Evolutionary conservation across 2,888 invertebrate species (phyloP).

Genomic region (Caenorhabditis panamensis): DNA sequence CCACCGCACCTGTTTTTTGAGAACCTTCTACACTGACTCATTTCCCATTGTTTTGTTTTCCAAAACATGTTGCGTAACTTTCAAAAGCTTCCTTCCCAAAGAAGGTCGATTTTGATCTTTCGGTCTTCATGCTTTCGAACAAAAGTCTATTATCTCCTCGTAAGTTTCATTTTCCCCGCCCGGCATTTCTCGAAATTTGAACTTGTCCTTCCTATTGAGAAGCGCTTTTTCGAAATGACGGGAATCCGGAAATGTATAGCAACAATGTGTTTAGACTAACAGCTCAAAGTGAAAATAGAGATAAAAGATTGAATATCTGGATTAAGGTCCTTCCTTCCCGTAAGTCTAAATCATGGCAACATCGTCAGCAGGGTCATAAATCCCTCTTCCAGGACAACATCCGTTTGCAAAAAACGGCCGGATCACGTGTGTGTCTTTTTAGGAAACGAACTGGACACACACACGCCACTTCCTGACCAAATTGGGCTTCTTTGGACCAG

Average conservation of each 20-base stretch:
- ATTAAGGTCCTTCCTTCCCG: not conserved
- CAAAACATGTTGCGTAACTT: not conserved
- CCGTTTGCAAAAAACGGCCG: not conserved
- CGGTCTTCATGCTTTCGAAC: not conserved
- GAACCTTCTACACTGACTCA: not conserved
- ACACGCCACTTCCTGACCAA: slow-evolving; percentile 6
- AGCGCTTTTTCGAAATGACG: not conserved
- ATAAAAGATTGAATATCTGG: not conserved
- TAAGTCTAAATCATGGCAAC: not conserved
- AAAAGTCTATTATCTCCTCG: not conserved
- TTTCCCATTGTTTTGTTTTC: not conserved
- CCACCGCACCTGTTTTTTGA: not conserved
- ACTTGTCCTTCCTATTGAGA: not conserved
- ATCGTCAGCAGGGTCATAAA: slow-evolving; percentile 8
- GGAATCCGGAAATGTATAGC: not conserved
- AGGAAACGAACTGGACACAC: not conserved
- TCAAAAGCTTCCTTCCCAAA: too few species aligned
- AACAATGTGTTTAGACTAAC: not conserved
- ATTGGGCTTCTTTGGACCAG: not conserved
- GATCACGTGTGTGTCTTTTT: not conserved
- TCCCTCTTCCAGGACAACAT: slow-evolving; percentile 3
- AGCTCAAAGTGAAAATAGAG: not conserved
- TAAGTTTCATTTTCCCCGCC: not conserved
- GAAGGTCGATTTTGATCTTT: not conserved
- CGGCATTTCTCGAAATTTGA: not conserved